A percentile compares a stretch with the other conserved stretches of the same genome.
These are phyloP conservation scores for Orycteropus afer DNA, from an alignment of 2,113 vertebrate genomes.

Conservation along the genomic window DNA sequence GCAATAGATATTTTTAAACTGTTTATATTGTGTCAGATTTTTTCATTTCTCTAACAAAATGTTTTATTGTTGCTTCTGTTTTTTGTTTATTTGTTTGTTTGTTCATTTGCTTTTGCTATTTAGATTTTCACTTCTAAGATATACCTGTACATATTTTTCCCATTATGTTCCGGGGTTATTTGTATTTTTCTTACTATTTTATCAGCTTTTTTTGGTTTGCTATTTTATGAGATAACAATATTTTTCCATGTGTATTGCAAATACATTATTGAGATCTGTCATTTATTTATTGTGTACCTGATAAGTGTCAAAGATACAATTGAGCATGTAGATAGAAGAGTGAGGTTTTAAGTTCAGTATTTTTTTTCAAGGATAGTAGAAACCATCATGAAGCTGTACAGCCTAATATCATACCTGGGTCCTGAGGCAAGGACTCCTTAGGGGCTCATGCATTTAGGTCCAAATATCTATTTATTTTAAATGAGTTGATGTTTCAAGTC, in stretches of 20 bases:
- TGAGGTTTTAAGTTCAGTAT: not conserved
- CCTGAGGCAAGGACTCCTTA: not conserved
- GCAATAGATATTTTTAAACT: not conserved
- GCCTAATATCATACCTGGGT: not conserved
- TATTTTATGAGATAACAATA: not conserved
- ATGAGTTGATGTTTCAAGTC: not conserved
- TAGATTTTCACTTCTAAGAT: not conserved
- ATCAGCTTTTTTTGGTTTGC: not conserved
- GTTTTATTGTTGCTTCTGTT: not conserved
- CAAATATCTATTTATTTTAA: not conserved
- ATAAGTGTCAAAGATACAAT: not conserved
- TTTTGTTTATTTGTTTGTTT: conserved; percentile 2
- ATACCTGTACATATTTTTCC: not conserved
- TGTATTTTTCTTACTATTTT: not conserved
- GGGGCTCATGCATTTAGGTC: not conserved
- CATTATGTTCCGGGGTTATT: not conserved
- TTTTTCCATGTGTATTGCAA: not conserved
- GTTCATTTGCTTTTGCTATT: too few species aligned
- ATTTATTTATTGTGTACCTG: not conserved
- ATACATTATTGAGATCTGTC: not conserved
- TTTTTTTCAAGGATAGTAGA: not conserved
- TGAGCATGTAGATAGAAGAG: not conserved
- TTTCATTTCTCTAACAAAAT: not conserved
- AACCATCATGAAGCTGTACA: not conserved
- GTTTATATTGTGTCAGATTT: not conserved